These are phyloP conservation scores for Mormyrus lacerda DNA, from an alignment of 2,113 vertebrate species.

Conservation along the genomic window DNA sequence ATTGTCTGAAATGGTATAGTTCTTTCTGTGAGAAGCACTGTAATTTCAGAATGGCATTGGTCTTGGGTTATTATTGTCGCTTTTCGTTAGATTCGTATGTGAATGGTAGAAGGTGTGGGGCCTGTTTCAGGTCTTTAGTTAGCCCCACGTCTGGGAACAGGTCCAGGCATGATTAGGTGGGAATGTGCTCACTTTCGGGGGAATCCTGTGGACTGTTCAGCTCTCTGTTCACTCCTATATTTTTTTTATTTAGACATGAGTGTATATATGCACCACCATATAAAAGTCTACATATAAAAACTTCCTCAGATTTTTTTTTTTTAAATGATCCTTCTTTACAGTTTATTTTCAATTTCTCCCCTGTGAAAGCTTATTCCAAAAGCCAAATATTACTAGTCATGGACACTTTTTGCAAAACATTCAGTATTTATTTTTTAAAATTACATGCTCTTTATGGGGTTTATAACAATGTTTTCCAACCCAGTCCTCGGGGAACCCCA, in stretches of 20 bases:
- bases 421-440: not conserved
- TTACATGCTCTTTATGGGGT: not conserved
- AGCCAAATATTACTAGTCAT: not conserved
- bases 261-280: not conserved
- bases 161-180: not conserved
- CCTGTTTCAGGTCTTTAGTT: not conserved
- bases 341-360: not conserved
- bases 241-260: not conserved
- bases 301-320: not conserved
- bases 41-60: not conserved
- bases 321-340: not conserved
- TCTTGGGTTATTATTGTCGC: not conserved
- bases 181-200: not conserved
- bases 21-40: not conserved
- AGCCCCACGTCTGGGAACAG: not conserved
- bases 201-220: not conserved
- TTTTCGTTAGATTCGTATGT: not conserved
- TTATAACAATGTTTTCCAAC: too few species aligned
- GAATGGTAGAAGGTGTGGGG: not conserved
- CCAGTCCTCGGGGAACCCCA: too few species aligned
- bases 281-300: not conserved
- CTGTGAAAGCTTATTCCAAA: not conserved
- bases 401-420: not conserved
- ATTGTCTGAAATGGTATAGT: not conserved
- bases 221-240: not conserved